Base-by-base conservation (phyloP, 2,113 vertebrate species). In the Ochotona curzoniae region DNA sequence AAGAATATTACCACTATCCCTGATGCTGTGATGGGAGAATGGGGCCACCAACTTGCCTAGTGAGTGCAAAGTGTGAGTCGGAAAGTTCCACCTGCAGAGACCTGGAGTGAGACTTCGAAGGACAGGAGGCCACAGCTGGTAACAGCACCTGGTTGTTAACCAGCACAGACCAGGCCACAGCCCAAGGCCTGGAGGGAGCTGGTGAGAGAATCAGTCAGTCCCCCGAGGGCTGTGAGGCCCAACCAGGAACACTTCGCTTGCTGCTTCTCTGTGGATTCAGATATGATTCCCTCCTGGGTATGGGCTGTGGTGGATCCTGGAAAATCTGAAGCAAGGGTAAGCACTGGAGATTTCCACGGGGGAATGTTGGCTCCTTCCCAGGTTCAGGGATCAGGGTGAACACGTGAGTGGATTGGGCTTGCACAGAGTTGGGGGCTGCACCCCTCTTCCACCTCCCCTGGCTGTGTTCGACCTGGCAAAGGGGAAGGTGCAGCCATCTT, bases 121-220 rank as follows among this genome's bases (percentile, higher is more conserved):
- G 96, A 87, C 87, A 75, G 54, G 64, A 90, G 63, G 30, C 47
- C 63, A 89, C 69, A 5, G 17, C 23, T 84, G 91, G 90, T 87
- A 94, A 96, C 18, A 0, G 86, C 90, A 74, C 57, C 88, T 96
- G 84, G 90, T 96, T 95, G 90, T 93, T 94, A 96, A 94, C 85
- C 93, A 96, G 83, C 94, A 83, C 60, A 96, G 87, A 83, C 74
- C 44, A 93, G 90, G 92, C 87, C 69, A 7, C 44, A 63, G 75
- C 64, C 75, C 49, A 20, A 84, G 64, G 88, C 84, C 94, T 93
- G 80, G 70, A 96, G 96, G 89, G 90, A 97, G 63, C 91, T 84
- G 83, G 94, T 93, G 49, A 76, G 96, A 93, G 96, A 94, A 96
- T 94, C 85, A 84, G 80, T 91, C 28, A 6, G 73, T 85, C 54